Evolutionary conservation across 2,797 vertebrate genomes (phyloP).

Genomic region (Mastacembelus armatus): DNA sequence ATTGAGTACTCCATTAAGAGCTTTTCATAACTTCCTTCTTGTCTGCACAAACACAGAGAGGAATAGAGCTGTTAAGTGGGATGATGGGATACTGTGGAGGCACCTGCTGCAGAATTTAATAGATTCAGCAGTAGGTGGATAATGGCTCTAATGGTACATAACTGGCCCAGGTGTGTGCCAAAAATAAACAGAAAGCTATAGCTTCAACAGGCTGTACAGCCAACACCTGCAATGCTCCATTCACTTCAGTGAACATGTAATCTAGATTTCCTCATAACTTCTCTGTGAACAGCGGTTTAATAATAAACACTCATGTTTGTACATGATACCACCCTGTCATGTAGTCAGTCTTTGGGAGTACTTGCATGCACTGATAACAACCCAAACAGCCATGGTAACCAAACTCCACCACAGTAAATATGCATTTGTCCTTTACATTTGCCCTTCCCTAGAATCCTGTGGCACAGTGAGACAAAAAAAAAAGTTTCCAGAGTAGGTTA

Average conservation of each 20-base stretch:
- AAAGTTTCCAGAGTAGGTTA: neutral
- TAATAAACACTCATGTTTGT: neutral
- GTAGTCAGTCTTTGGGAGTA: neutral
- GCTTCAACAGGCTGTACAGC: neutral
- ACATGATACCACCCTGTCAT: neutral
- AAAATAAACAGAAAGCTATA: conserved; percentile 2
- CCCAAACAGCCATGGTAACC: conserved; percentile 18
- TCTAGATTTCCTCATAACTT: neutral
- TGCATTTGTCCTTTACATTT: neutral
- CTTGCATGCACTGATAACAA: neutral
- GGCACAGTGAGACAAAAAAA: neutral
- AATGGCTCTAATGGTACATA: neutral
- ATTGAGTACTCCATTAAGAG: neutral
- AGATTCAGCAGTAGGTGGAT: neutral
- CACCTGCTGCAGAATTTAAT: neutral
- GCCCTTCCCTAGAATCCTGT: conserved; percentile 3
- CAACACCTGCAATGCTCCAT: neutral
- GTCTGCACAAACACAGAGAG: neutral
- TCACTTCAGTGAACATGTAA: neutral
- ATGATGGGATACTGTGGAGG: neutral
- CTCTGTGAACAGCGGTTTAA: neutral
- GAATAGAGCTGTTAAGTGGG: neutral
- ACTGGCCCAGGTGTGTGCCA: neutral
- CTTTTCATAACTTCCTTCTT: neutral
- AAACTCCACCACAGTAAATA: conserved; percentile 40